Conservation (phyloP, 2,797 vertebrate species). For the Enteromius trimaculatus region DNA sequence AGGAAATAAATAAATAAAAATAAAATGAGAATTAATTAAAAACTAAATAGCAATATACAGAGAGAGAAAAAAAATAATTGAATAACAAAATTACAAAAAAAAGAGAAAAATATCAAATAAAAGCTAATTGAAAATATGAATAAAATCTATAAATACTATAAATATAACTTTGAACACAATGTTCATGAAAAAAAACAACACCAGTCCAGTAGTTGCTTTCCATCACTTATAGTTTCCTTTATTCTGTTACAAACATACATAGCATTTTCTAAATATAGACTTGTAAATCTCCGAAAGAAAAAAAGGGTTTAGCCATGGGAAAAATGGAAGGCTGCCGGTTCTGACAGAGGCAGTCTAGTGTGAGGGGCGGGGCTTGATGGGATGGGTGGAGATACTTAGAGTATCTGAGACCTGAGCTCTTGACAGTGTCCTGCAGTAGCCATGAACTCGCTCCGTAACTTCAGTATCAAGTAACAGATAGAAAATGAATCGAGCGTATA, state of each 20-base stretch:
- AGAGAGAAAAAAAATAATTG: neutral
- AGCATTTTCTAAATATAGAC: constrained; percentile 88
- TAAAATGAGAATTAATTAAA: neutral
- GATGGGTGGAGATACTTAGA: constrained; percentile 49
- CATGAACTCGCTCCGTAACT: constrained; percentile 24
- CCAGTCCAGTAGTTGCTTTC: constrained; percentile 47
- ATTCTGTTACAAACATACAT: constrained; percentile 92
- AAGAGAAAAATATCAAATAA: no score
- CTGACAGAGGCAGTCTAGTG: constrained; percentile 57
- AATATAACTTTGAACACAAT: neutral
- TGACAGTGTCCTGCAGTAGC: constrained; percentile 43
- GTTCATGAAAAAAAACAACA: constrained; percentile 1
- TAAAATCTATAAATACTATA: neutral
- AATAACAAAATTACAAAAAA: neutral
- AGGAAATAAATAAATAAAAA: neutral
- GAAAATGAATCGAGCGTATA: constrained; percentile 36
- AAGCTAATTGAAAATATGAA: neutral
- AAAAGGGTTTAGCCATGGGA: constrained; percentile 71
- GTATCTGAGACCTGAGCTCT: constrained; percentile 48
- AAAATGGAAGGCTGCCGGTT: constrained; percentile 80
- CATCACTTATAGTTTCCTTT: constrained; percentile 74
- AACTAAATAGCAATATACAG: neutral
- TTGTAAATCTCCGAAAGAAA: constrained; percentile 88
- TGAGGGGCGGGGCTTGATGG: constrained; percentile 7
- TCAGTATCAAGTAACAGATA: constrained; percentile 46